These are phyloP conservation scores for Oostethus manadensis DNA, from an alignment of 2,113 vertebrate genomes.

Conservation along the genomic window DNA sequence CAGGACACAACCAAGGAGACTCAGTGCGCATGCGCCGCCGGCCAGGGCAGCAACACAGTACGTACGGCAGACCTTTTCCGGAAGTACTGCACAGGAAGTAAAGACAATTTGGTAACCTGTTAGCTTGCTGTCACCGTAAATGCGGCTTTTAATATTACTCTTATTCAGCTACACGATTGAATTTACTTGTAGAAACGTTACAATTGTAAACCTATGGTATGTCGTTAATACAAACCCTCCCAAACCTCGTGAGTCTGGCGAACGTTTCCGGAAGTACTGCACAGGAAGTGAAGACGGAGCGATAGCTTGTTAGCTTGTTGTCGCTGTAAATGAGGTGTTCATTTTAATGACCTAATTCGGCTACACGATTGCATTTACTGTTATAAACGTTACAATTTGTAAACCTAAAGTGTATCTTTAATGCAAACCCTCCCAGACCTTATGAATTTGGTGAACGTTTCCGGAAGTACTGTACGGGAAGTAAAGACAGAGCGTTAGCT, in stretches of 20 bases:
- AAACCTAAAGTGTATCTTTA: no score
- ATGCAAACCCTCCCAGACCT: neutral
- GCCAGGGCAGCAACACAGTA: neutral
- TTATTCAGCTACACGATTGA: no score
- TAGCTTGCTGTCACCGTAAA: neutral
- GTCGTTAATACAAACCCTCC: neutral
- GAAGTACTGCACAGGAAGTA: neutral
- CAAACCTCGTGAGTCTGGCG: neutral
- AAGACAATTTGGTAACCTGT: neutral
- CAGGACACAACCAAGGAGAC: slow-evolving; percentile 64
- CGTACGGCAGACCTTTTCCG: no score
- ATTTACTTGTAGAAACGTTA: no score
- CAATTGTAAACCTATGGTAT: no score
- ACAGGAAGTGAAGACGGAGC: neutral
- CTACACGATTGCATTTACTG: no score
- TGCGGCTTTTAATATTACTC: no score
- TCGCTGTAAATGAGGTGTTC: no score
- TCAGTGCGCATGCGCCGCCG: slow-evolving; percentile 54
- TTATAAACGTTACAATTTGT: no score
- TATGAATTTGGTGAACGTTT: neutral
- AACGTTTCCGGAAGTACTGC: neutral
- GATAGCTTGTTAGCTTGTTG: neutral
- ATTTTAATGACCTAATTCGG: no score
- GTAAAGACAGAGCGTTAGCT: neutral
- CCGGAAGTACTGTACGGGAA: neutral